Percentiles rank a stretch among this genome's conserved stretches.
Evolutionary conservation across 1,140 invertebrate genomes (phyloP).

Genomic region (Cherax quadricarinatus): DNA sequence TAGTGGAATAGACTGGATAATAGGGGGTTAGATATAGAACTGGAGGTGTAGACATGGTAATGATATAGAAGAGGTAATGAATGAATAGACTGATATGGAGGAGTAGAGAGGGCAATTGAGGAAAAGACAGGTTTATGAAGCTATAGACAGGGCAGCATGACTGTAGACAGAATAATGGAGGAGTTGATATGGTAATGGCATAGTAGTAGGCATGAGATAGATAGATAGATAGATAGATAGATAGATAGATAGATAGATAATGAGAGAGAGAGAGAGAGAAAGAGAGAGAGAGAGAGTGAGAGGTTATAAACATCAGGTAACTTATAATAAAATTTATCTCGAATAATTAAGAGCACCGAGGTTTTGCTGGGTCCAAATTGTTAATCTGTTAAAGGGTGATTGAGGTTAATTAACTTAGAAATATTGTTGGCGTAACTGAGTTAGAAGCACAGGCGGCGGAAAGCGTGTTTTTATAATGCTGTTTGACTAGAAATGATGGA

Average conservation of each 20-base stretch:
- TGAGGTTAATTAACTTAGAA: conserved; percentile 61
- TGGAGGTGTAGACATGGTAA: background rate
- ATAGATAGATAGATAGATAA: conserved; percentile 46
- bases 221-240: conserved; percentile 40
- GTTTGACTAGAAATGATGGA: background rate
- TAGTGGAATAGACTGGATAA: too few species aligned
- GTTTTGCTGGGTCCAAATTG: conserved; percentile 21
- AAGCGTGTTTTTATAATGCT: background rate
- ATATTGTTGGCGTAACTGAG: conserved; percentile 45
- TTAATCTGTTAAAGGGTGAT: conserved; percentile 58
- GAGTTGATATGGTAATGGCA: too few species aligned
- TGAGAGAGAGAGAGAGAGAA: conserved; percentile 13
- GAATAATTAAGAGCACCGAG: background rate
- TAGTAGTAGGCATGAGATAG: background rate
- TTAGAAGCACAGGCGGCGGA: background rate
- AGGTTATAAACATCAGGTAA: background rate
- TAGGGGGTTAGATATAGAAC: too few species aligned
- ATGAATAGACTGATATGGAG: background rate
- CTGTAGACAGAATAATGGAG: too few species aligned
- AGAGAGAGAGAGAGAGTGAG: too few species aligned
- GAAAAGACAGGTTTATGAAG: conserved; percentile 6
- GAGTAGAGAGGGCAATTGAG: conserved; percentile 7
- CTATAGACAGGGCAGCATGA: too few species aligned
- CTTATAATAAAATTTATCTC: background rate
- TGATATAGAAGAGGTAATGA: background rate